Conservation (phyloP, 2,888 invertebrate genomes). For the Mesochorus sp. region DNA sequence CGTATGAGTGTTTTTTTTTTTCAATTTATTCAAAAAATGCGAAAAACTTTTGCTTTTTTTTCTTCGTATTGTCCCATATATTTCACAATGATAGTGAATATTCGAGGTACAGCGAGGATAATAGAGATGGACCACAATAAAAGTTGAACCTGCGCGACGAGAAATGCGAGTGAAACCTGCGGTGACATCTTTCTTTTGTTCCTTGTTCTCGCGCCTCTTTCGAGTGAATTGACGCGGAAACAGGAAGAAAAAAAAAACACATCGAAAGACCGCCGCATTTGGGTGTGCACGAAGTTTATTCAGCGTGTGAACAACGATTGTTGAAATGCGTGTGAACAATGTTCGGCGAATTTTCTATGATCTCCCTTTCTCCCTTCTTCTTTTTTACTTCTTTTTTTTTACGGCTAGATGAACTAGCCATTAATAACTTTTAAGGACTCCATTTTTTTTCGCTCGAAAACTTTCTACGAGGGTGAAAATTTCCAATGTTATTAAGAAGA, state of each 20-base stretch:
- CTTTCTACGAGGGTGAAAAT: slow-evolving; percentile 16
- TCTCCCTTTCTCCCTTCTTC: not conserved
- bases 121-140: slow-evolving; percentile 41
- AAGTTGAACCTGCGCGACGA: slow-evolving; percentile 46
- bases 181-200: slow-evolving; percentile 53
- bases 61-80: too few species aligned
- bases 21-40: too few species aligned
- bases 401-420: not conserved
- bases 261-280: slow-evolving; percentile 7
- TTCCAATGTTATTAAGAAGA: slow-evolving; percentile 26
- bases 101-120: slow-evolving; percentile 19
- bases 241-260: slow-evolving; percentile 27
- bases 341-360: slow-evolving; percentile 11
- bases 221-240: slow-evolving; percentile 61
- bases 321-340: slow-evolving; percentile 40
- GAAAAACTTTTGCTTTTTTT: too few species aligned
- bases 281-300: slow-evolving; percentile 11
- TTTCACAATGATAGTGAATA: not conserved
- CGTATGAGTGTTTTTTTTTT: too few species aligned
- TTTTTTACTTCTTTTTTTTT: not conserved
- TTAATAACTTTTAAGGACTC: slow-evolving; percentile 27
- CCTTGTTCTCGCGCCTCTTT: slow-evolving; percentile 37
- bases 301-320: slow-evolving; percentile 41
- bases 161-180: slow-evolving; percentile 37
- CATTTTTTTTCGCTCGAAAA: slow-evolving; percentile 18